A percentile compares a stretch with the other conserved stretches of the same genome.
phyloP scores from a whole-genome alignment of 1,140 invertebrate genomes.

The Arion vulgaris region DNA sequence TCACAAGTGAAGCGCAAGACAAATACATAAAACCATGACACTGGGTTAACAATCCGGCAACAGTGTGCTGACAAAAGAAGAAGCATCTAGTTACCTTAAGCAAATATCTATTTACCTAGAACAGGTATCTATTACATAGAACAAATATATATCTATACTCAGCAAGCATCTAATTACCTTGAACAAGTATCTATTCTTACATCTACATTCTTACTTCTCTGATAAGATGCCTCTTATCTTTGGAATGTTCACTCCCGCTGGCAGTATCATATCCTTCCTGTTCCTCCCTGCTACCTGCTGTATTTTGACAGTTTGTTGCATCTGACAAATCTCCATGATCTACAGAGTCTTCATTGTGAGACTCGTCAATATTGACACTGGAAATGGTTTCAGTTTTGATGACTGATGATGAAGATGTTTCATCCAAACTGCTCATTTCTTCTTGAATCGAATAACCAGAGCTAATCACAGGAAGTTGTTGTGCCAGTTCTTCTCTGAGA shows the following conservation, averaged over 20 bases:
- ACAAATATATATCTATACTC: too few species aligned
- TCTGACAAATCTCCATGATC: neutral
- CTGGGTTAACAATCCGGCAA: too few species aligned
- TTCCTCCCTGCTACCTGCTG: neutral
- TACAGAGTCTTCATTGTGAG: neutral
- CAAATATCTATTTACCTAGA: too few species aligned
- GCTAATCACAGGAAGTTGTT: neutral
- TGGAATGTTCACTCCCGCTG: neutral
- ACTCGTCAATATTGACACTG: neutral
- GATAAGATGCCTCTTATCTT: neutral
- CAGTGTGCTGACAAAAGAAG: too few species aligned
- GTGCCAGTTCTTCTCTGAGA: constrained; percentile 16
- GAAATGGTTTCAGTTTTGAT: neutral
- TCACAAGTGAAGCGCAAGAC: too few species aligned
- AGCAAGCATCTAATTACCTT: too few species aligned
- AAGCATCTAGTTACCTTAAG: too few species aligned
- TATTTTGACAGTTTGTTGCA: neutral
- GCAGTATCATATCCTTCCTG: neutral
- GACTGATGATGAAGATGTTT: neutral
- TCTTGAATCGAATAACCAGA: neutral
- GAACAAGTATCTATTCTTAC: too few species aligned
- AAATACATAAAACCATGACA: too few species aligned
- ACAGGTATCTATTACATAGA: too few species aligned
- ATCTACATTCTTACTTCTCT: constrained; percentile 8
- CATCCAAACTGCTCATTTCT: constrained; percentile 16